Evolutionary conservation across 1,140 invertebrate species (phyloP).

Genomic region (Sipha flava): DNA sequence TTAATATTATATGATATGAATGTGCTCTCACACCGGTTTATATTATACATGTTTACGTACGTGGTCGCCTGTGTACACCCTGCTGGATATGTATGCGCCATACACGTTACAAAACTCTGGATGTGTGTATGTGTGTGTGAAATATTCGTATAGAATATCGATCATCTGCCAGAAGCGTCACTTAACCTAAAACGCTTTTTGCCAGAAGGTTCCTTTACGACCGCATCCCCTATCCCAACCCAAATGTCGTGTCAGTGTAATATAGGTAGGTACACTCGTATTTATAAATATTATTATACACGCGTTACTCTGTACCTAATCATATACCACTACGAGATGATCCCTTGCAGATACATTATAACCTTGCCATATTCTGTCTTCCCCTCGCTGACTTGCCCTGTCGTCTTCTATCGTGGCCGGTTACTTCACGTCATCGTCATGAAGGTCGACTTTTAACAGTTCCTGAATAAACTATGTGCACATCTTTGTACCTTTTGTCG

Average conservation of each 20-base stretch:
- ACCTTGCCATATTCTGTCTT: too few species aligned
- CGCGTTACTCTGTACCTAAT: background rate
- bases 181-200: constrained; percentile 19
- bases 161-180: constrained; percentile 17
- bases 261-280: background rate
- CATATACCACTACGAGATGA: background rate
- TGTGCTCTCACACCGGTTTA: too few species aligned
- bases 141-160: background rate
- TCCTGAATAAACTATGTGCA: background rate
- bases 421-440: too few species aligned
- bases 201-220: background rate
- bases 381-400: too few species aligned
- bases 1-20: too few species aligned
- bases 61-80: background rate
- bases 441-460: background rate
- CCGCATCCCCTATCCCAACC: background rate
- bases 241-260: too few species aligned
- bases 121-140: background rate
- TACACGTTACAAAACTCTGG: background rate
- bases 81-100: too few species aligned
- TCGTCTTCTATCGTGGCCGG: too few species aligned
- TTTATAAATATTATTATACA: background rate
- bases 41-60: background rate
- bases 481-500: too few species aligned
- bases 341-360: too few species aligned